Evolutionary conservation across 2,888 invertebrate species (phyloP), one percentile per base, ranked within the genome.

Genomic region (Cephus pulcher): DNA sequence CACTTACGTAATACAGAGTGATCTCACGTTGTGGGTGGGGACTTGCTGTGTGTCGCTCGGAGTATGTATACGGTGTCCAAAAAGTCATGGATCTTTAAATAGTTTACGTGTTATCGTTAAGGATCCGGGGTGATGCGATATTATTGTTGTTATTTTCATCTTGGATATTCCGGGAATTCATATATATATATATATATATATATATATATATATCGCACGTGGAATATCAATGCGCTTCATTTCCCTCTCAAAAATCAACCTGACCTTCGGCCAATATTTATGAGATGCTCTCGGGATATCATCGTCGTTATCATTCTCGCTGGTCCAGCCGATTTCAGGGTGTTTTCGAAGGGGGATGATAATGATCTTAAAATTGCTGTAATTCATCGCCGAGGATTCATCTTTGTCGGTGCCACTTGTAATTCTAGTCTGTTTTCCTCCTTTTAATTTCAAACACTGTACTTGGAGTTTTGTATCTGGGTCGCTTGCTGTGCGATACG

Each of bases 1-100:
- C 88, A 86, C 86, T 91, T 90, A 89, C 89, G 90, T 89, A 90
- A 91, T 88, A 85, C 84, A 56, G 81, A 89, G 84, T 90, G 91
- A 91, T 90, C 89, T 90, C 90, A 90, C 88, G 84, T 87, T 85
- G 89, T 90, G 89, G 90, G 90, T 90, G 86, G 88, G 86, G 86
- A 88, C 84, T 80, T 80, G 79, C 76, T 81, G 75, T 69, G 80
- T 81, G 80, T 79, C 79, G 75, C 80, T 74, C 80, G 79, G 30
- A 30, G 74, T 33, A 78, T 78, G 79, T 81, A 80, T 75, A 77
- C 68, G 68, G 77, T 75, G 78, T 74, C 77, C 76, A 40, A n/a
- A 71, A 40, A 79, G 76, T 71, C 11, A 35, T 12, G 23, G 23
- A 56, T 56, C 9, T 23, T 56, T 56, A 0, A 56, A 56, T 56